phyloP scores from a whole-genome alignment of 2,888 invertebrate genomes.

The Limnephilus marmoratus region DNA sequence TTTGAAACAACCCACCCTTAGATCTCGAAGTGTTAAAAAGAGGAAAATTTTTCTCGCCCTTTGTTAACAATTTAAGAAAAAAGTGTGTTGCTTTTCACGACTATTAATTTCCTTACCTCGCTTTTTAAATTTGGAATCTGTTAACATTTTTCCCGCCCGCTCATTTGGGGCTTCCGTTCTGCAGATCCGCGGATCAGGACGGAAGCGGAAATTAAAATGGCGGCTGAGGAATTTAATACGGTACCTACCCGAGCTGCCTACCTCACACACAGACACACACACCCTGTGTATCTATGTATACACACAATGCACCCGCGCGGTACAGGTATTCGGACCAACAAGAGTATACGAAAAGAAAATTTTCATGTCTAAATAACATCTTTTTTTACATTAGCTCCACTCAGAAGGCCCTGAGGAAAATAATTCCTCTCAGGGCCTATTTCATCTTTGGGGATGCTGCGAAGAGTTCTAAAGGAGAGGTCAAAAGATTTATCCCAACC shows the following conservation, averaged over 20 bases:
- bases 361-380: background rate
- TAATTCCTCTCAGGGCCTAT: no score
- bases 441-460: no score
- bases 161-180: conserved; percentile 6
- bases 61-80: background rate
- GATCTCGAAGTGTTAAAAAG: background rate
- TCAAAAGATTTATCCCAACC: no score
- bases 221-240: conserved; percentile 39
- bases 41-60: background rate
- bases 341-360: background rate
- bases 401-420: no score
- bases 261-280: background rate
- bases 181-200: conserved; percentile 29
- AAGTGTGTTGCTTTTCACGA: background rate
- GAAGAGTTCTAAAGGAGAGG: no score
- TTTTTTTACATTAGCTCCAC: no score
- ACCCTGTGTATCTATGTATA: background rate
- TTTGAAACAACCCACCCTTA: background rate
- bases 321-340: background rate
- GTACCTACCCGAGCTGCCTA: conserved; percentile 11
- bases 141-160: conserved; percentile 13
- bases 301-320: background rate
- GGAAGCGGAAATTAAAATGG: conserved; percentile 46
- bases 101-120: background rate
- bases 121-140: background rate